Evolutionary conservation across 1,140 invertebrate species (phyloP).

Genomic region (Metaphire vulgaris): DNA sequence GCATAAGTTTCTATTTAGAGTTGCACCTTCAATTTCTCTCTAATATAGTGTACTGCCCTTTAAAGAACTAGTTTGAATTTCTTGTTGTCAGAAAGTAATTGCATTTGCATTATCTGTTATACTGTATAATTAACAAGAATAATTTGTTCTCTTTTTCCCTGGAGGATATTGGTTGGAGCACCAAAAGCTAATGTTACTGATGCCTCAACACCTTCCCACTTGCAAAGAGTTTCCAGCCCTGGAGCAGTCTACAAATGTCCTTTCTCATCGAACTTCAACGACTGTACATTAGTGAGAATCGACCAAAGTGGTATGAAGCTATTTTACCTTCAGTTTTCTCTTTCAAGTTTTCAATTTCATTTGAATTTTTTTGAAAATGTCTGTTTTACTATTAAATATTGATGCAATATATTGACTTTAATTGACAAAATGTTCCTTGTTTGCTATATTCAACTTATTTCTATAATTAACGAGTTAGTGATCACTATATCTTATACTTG

Average conservation of each 20-base stretch:
- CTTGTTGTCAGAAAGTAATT: too few relatives aligned
- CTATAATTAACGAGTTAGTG: too few relatives aligned
- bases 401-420: background rate
- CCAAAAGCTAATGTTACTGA: conserved; percentile 70
- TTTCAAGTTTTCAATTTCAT: too few relatives aligned
- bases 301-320: conserved; percentile 62
- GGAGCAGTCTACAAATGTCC: conserved; percentile 83
- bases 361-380: background rate
- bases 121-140: too few relatives aligned
- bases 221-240: conserved; percentile 69
- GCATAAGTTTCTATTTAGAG: too few relatives aligned
- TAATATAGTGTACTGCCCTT: too few relatives aligned
- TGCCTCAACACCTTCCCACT: conserved; percentile 30
- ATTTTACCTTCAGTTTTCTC: too few relatives aligned
- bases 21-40: too few relatives aligned
- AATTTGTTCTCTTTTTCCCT: too few relatives aligned
- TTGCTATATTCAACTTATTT: background rate
- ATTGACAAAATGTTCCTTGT: background rate
- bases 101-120: too few relatives aligned
- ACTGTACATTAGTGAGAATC: conserved; percentile 32
- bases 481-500: too few relatives aligned
- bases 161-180: conserved; percentile 83
- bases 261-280: conserved; percentile 56
- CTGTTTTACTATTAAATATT: background rate
- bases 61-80: too few relatives aligned